These are phyloP conservation scores for Idaea aversata DNA, from an alignment of 2,888 invertebrate genomes.

Conservation along the genomic window DNA sequence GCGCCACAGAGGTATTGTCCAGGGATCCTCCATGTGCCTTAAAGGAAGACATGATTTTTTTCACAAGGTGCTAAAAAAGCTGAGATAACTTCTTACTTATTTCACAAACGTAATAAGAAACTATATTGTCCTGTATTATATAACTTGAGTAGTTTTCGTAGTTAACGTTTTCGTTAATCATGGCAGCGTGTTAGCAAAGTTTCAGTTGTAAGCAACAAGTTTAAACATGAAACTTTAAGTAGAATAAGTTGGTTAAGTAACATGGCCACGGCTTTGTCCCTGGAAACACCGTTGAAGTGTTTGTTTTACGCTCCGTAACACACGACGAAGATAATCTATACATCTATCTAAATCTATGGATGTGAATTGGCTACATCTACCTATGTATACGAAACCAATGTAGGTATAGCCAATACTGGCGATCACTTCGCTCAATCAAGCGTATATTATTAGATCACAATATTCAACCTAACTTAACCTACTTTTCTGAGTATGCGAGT, in stretches of 20 bases:
- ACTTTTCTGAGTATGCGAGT: no score
- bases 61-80: no score
- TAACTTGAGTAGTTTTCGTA: conserved; percentile 14
- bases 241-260: conserved; percentile 10
- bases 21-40: no score
- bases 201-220: conserved; percentile 14
- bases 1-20: no score
- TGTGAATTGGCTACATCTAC: no score
- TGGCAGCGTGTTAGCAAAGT: conserved; percentile 11
- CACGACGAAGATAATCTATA: neutral
- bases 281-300: neutral
- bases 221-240: conserved; percentile 15
- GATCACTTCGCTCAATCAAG: no score
- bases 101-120: neutral
- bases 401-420: no score
- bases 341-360: no score
- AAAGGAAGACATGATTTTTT: no score
- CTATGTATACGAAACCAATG: no score
- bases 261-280: conserved; percentile 6
- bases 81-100: neutral
- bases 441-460: no score
- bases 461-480: no score
- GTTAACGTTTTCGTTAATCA: conserved; percentile 16
- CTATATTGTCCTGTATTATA: neutral
- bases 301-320: neutral